Conservation (phyloP, 2,888 invertebrate species). For the Hyles lineata region DNA sequence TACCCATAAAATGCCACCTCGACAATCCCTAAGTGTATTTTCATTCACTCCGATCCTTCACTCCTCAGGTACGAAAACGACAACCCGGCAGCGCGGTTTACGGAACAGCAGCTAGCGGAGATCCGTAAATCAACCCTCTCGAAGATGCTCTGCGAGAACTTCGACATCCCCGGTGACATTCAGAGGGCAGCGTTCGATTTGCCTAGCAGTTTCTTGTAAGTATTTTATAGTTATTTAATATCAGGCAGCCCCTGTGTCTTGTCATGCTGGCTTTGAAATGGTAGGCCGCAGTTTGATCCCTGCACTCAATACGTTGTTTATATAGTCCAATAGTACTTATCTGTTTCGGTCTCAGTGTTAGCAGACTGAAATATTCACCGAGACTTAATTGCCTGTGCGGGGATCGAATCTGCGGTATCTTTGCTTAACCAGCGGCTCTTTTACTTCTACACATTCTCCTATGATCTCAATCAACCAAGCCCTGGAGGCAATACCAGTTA, state of each 20-base stretch:
- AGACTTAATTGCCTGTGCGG: too few species aligned
- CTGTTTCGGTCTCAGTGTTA: too few species aligned
- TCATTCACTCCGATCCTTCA: background rate
- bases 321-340: too few species aligned
- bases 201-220: constrained; percentile 94
- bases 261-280: background rate
- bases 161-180: constrained; percentile 93
- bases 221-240: constrained; percentile 36
- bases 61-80: constrained; percentile 92
- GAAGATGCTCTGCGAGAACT: constrained; percentile 95
- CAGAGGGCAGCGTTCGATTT: constrained; percentile 96
- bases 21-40: background rate
- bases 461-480: too few species aligned
- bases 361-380: too few species aligned
- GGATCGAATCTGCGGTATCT: too few species aligned
- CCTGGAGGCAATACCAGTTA: too few species aligned
- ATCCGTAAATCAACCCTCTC: constrained; percentile 93
- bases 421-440: too few species aligned
- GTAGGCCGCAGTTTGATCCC: too few species aligned
- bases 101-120: constrained; percentile 94
- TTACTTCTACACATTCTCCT: too few species aligned
- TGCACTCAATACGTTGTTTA: too few species aligned
- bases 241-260: too few species aligned
- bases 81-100: constrained; percentile 90
- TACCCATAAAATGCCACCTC: background rate